A percentile compares a stretch with the other conserved stretches of the same genome.
These are phyloP conservation scores for Pampusana beccarii DNA, from an alignment of 2,113 vertebrate genomes.

Conservation along the genomic window DNA sequence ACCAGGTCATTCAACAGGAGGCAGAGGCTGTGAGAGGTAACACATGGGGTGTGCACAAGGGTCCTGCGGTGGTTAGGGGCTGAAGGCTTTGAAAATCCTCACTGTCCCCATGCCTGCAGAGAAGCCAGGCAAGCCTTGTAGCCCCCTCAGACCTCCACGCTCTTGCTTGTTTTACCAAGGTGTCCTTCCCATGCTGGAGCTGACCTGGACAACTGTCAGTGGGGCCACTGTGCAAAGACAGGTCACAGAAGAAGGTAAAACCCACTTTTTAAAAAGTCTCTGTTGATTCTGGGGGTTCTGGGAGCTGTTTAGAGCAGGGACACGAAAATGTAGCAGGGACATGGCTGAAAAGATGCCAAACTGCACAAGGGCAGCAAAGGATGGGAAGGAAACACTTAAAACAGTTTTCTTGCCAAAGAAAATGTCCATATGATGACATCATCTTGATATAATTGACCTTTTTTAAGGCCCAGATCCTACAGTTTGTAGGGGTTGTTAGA, in stretches of 20 bases:
- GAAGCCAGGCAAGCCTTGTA: background rate
- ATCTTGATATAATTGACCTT: background rate
- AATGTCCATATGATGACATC: background rate
- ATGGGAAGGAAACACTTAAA: background rate
- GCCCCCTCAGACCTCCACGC: rapidly evolving
- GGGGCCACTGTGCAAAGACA: background rate
- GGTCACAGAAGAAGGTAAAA: background rate
- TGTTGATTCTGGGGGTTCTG: background rate
- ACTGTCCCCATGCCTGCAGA: background rate
- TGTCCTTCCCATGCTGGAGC: background rate
- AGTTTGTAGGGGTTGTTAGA: background rate
- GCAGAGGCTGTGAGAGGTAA: background rate
- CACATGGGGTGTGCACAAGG: background rate
- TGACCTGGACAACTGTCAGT: background rate
- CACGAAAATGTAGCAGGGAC: background rate
- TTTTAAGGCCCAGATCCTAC: background rate
- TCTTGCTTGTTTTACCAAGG: background rate
- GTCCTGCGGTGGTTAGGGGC: background rate
- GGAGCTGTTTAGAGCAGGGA: background rate
- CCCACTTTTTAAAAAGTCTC: background rate
- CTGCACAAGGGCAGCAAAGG: background rate
- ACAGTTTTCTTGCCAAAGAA: background rate
- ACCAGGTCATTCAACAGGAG: background rate
- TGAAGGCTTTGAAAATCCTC: background rate
- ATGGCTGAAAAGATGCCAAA: background rate